A percentile compares a stretch with the other conserved stretches of the same genome.
These are phyloP conservation scores for Bos javanicus DNA, from an alignment of 2,113 vertebrate species.

Conservation along the genomic window DNA sequence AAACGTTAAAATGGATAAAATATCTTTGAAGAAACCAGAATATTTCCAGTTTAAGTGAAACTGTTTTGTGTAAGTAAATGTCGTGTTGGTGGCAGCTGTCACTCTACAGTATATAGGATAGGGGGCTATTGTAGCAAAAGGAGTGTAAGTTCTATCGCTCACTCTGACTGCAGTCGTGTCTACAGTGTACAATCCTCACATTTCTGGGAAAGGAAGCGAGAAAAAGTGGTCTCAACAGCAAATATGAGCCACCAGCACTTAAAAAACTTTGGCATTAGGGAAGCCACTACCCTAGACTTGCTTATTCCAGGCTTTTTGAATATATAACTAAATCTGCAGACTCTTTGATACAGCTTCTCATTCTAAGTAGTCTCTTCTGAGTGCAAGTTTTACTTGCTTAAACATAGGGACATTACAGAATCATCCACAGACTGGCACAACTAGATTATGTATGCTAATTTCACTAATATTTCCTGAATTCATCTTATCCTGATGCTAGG, in stretches of 20 bases:
- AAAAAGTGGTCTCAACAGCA: background rate
- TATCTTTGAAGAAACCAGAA: background rate
- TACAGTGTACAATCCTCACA: background rate
- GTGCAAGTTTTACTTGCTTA: background rate
- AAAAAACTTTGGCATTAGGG: background rate
- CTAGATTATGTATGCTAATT: background rate
- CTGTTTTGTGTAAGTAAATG: background rate
- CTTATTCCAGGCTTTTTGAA: background rate
- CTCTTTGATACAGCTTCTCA: background rate
- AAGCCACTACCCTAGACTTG: background rate
- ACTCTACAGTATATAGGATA: background rate
- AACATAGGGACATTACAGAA: background rate
- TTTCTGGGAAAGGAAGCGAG: background rate
- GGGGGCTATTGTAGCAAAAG: accelerated
- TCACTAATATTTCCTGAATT: background rate
- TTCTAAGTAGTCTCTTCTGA: background rate
- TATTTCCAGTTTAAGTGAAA: background rate
- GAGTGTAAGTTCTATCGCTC: accelerated
- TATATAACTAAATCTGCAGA: background rate
- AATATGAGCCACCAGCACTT: background rate
- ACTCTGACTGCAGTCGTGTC: background rate
- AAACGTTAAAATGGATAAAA: background rate
- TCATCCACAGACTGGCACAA: background rate
- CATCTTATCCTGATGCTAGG: background rate
- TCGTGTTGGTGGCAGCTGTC: background rate